Conservation (phyloP, 2,888 invertebrate genomes). For the Xestia rhomboidea region DNA sequence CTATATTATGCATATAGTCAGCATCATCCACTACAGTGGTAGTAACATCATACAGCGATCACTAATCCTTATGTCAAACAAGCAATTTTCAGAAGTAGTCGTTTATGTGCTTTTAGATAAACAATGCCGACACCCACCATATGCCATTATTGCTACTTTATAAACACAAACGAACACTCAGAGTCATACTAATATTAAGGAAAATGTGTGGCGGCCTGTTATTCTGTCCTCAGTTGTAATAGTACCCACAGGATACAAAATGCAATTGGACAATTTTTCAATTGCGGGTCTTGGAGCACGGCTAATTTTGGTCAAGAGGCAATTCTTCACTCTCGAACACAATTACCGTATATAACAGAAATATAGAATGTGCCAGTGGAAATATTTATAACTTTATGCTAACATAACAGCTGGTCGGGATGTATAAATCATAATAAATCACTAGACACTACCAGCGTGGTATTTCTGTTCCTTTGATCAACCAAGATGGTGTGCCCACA, state of each 20-base stretch:
- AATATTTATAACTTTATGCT: slow-evolving; percentile 61
- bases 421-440: slow-evolving; percentile 67
- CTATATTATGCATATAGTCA: background rate
- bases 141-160: background rate
- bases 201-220: slow-evolving; percentile 40
- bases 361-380: slow-evolving; percentile 61
- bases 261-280: slow-evolving; percentile 90
- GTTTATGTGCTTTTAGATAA: slow-evolving; percentile 15
- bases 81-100: background rate
- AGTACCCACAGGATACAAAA: slow-evolving; percentile 84
- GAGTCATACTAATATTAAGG: slow-evolving; percentile 8
- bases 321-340: slow-evolving; percentile 76
- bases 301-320: slow-evolving; percentile 83
- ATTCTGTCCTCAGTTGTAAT: slow-evolving; percentile 76
- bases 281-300: slow-evolving; percentile 82
- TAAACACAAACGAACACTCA: slow-evolving; percentile 4
- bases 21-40: background rate
- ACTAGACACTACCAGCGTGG: slow-evolving; percentile 48
- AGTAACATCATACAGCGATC: background rate
- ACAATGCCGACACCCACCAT: slow-evolving; percentile 20
- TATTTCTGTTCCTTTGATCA: slow-evolving; percentile 65
- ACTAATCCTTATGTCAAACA: background rate
- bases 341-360: slow-evolving; percentile 69
- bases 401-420: slow-evolving; percentile 60
- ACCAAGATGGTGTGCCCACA: slow-evolving; percentile 40